Evolutionary conservation across 2,797 vertebrate species (phyloP).

Genomic region (Synanceia verrucosa): DNA sequence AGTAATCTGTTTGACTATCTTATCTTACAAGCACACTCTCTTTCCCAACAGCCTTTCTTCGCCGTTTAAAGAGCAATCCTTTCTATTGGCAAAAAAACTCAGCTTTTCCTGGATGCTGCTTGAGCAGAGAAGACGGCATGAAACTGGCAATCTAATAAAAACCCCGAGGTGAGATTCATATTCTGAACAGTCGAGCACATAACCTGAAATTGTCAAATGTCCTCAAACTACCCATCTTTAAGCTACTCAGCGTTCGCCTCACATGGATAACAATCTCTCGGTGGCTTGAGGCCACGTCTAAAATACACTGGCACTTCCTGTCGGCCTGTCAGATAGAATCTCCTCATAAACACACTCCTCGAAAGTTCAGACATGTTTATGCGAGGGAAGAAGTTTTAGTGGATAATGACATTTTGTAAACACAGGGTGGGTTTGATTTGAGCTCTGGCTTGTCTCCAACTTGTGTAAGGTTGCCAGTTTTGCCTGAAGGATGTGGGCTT

Average conservation of each 20-base stretch:
- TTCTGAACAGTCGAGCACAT: conserved; percentile 19
- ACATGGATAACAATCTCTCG: conserved; percentile 50
- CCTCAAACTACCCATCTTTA: conserved; percentile 33
- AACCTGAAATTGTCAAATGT: conserved; percentile 35
- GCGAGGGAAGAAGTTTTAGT: conserved; percentile 42
- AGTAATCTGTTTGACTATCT: conserved; percentile 59
- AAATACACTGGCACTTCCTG: conserved; percentile 50
- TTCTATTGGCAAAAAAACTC: conserved; percentile 30
- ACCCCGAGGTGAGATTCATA: conserved; percentile 19
- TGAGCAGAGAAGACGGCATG: conserved; percentile 29
- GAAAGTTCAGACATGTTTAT: conserved; percentile 41
- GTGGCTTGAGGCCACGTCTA: conserved; percentile 33
- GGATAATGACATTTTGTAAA: conserved; percentile 66
- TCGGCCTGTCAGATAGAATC: conserved; percentile 62
- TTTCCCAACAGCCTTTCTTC: conserved; percentile 46
- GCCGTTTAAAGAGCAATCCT: conserved; percentile 43
- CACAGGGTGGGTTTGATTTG: conserved; percentile 65
- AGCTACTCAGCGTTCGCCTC: conserved; percentile 30
- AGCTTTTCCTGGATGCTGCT: conserved; percentile 17
- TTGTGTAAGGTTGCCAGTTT: conserved; percentile 57
- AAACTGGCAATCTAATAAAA: conserved; percentile 41
- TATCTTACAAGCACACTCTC: conserved; percentile 68
- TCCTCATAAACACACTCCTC: conserved; percentile 31
- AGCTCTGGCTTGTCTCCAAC: conserved; percentile 58
- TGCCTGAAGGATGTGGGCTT: conserved; percentile 62